Base-by-base conservation (phyloP, 2,113 vertebrate species). In the Chionodraco myersi region DNA sequence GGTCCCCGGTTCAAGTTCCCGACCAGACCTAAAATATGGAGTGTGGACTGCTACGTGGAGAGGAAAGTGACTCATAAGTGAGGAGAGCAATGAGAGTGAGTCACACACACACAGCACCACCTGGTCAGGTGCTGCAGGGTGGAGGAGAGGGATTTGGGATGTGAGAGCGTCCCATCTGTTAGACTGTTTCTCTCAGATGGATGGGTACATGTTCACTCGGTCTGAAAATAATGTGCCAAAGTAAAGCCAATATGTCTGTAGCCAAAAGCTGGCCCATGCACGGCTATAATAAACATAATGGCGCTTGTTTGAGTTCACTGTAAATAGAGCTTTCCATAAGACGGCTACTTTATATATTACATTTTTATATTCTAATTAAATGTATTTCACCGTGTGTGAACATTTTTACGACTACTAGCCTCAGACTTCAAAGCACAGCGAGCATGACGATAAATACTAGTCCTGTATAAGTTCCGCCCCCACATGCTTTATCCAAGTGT, bases 101-200 rank as follows among this genome's bases (percentile, higher is more conserved):
- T 18, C 34, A 26, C 47, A 36, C 52, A 64, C 1, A 14, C 66
- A 53, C 59, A 65, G 6, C 60, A 79, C 5, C 80, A 92, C 89
- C 80, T 88, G 82, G 72, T 71, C 80, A 86, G 80, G 86, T 85
- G 61, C 78, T 83, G 44, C 70, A 77, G 66, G 62, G 72, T 70
- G 74, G 75, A 82, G 70, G 69, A 80, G 54, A 79, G 87, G 78
- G 85, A 90, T 70, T 77, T 85, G 45, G 57, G 77, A 84, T 30
- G 49, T 34, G 5, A 74, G 62, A 60, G 60, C 21, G 48, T 77
- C 83, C 86, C 84, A 86, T 87, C 87, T 86, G 91, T 87, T 79
- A 65, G 36, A 26, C 21, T 44, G 62, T 58, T 58, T 78, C 58
- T 1, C 56, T 61, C 47, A 68, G 47, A 65, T 65, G 45, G 58